Evolutionary conservation across 2,113 vertebrate species (phyloP).

Genomic region (Erinaceus europaeus): DNA sequence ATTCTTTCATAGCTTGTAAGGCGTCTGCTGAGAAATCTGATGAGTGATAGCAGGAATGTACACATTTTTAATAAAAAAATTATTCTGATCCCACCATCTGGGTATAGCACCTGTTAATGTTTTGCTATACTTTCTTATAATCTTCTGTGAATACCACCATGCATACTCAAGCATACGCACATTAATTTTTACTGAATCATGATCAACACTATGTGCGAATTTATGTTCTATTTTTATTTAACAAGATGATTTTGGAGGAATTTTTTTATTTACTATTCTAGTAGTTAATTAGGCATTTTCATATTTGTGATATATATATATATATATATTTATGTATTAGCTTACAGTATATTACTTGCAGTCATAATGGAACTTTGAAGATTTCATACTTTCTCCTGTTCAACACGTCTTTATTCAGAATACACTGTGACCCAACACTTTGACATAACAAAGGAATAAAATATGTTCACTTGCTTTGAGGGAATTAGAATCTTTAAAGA

Average conservation of each 20-base stretch:
- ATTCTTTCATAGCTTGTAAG: too few species aligned
- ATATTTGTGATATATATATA: not conserved
- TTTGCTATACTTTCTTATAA: not conserved
- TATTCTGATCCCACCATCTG: not conserved
- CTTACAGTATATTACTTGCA: not conserved
- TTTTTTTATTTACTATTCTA: not conserved
- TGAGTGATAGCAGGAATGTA: too few species aligned
- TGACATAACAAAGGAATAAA: not conserved
- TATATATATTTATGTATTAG: constrained; percentile 23
- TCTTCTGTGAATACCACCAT: not conserved
- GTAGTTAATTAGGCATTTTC: not conserved
- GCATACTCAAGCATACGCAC: accelerated
- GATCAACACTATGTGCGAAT: not conserved
- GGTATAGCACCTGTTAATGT: not conserved
- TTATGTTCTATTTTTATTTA: constrained; percentile 16
- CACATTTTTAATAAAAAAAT: not conserved
- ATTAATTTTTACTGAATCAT: not conserved
- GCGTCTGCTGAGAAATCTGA: too few species aligned
- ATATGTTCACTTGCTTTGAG: not conserved
- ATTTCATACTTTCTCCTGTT: not conserved
- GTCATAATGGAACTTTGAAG: not conserved
- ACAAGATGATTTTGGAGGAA: not conserved
- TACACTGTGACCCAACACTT: not conserved
- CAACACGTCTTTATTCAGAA: not conserved
- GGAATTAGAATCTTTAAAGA: not conserved